Conservation (phyloP, 2,113 vertebrate species). For the Pterophyllum scalare region DNA sequence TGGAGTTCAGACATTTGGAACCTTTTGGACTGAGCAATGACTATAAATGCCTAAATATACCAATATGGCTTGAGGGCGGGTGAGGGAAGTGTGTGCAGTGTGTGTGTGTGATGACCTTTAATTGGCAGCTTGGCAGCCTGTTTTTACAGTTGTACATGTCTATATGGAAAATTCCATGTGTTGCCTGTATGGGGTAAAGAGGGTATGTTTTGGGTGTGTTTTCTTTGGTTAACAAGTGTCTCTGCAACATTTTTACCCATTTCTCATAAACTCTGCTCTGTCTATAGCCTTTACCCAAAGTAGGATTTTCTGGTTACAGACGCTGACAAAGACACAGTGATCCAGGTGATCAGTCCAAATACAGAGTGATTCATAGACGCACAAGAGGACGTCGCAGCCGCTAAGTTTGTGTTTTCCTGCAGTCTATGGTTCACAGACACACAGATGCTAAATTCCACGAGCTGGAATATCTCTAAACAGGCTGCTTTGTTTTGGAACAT, state of each 20-base stretch:
- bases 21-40: slow-evolving; percentile 68
- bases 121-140: slow-evolving; percentile 32
- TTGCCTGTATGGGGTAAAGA: neutral
- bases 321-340: neutral
- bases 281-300: neutral
- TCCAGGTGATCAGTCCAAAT: neutral
- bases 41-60: slow-evolving; percentile 66
- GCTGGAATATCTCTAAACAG: slow-evolving; percentile 29
- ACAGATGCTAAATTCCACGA: neutral
- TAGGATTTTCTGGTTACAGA: neutral
- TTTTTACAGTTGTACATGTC: neutral
- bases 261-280: neutral
- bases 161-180: neutral
- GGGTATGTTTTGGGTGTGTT: neutral
- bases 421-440: neutral
- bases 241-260: neutral
- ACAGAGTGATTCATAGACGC: neutral
- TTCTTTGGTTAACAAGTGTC: neutral
- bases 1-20: slow-evolving; percentile 74
- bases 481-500: neutral
- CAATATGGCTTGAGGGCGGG: neutral
- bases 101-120: slow-evolving; percentile 26
- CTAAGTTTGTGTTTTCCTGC: neutral
- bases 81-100: neutral
- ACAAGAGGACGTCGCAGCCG: neutral